These are phyloP conservation scores for Cotesia glomerata DNA, from an alignment of 1,140 invertebrate genomes.

Conservation along the genomic window DNA sequence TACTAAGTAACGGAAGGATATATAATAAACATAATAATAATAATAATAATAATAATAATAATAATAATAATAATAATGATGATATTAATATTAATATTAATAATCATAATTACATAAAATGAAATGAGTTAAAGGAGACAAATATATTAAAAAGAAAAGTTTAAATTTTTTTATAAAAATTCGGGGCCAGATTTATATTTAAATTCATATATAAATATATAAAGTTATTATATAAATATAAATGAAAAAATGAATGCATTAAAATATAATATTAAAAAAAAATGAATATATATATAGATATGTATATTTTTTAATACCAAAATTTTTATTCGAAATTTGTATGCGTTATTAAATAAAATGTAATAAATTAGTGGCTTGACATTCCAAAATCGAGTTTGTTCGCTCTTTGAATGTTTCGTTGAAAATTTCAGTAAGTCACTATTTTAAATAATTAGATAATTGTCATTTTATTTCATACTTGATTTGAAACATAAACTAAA, in stretches of 20 bases:
- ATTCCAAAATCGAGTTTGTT: constrained; percentile 49
- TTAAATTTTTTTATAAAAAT: constrained; percentile 55
- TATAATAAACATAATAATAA: constrained; percentile 10
- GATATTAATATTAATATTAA: background rate
- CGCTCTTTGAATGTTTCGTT: too few relatives aligned
- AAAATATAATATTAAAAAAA: background rate
- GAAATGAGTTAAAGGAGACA: background rate
- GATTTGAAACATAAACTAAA: background rate
- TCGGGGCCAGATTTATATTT: constrained; percentile 60
- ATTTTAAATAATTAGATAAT: too few relatives aligned
- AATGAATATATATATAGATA: constrained; percentile 24
- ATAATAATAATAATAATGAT: constrained; percentile 18
- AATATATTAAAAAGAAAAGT: constrained; percentile 30
- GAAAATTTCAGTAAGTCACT: too few relatives aligned
- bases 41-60: constrained; percentile 22
- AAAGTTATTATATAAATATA: constrained; percentile 30
- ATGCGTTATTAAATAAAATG: constrained; percentile 49
- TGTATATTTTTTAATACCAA: constrained; percentile 62
- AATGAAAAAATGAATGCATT: constrained; percentile 13
- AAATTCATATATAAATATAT: constrained; percentile 48
- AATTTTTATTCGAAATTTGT: constrained; percentile 64
- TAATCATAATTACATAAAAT: too few relatives aligned
- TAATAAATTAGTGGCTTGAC: constrained; percentile 54
- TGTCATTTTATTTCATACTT: too few relatives aligned
- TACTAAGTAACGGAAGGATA: background rate